Evolutionary conservation across 2,888 invertebrate species (phyloP).

Genomic region (Hirudinaria manillensis): DNA sequence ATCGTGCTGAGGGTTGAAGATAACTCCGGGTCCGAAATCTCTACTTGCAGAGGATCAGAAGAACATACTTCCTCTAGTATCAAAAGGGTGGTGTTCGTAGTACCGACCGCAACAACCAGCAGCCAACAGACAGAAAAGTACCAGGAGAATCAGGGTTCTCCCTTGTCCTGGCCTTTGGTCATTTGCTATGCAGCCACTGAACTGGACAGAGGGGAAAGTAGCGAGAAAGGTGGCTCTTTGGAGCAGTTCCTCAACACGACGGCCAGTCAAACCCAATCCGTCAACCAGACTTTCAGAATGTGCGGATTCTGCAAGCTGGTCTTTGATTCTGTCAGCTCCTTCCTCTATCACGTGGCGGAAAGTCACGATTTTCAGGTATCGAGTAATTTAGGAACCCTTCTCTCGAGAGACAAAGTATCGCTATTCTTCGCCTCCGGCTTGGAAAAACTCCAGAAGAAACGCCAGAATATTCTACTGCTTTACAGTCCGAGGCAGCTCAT

Average conservation of each 20-base stretch:
- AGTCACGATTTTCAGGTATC: constrained; percentile 12
- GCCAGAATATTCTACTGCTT: constrained; percentile 14
- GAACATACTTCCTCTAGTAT: background rate
- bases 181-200: constrained; percentile 23
- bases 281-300: constrained; percentile 19
- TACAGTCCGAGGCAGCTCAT: background rate
- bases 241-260: background rate
- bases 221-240: background rate
- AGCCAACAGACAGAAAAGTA: background rate
- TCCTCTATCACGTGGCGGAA: background rate
- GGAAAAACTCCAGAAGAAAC: background rate
- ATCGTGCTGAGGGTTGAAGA: constrained; percentile 9
- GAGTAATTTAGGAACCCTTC: background rate
- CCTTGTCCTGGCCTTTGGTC: background rate
- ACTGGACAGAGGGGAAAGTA: background rate
- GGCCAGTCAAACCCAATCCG: background rate
- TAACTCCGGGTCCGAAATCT: background rate
- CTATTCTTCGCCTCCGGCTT: constrained; percentile 6
- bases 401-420: background rate
- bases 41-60: background rate
- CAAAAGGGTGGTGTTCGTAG: constrained; percentile 7
- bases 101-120: background rate
- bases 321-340: constrained; percentile 5
- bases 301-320: constrained; percentile 2
- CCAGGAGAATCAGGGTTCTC: background rate